These are phyloP conservation scores for Heliconius melpomene DNA, from an alignment of 1,140 invertebrate species.

Conservation along the genomic window DNA sequence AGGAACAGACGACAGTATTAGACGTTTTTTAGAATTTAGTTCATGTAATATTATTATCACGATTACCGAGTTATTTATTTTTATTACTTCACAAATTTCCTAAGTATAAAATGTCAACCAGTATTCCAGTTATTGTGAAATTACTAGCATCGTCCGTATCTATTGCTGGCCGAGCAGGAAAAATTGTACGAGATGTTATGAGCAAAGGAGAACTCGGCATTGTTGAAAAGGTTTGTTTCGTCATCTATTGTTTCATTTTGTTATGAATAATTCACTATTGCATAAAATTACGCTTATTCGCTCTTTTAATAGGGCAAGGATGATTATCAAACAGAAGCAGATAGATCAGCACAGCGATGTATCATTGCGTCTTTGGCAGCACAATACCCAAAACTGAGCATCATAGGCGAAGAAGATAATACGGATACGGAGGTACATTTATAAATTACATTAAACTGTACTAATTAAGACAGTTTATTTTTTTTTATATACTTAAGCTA, in stretches of 20 bases:
- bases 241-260: slow-evolving; percentile 22
- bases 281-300: neutral
- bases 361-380: slow-evolving; percentile 92
- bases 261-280: neutral
- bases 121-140: slow-evolving; percentile 75
- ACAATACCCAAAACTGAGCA: slow-evolving; percentile 92
- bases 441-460: too few relatives aligned
- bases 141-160: slow-evolving; percentile 87
- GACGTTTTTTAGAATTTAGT: neutral
- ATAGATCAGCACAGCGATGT: slow-evolving; percentile 95
- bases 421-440: slow-evolving; percentile 81
- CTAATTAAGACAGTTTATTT: too few relatives aligned
- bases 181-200: slow-evolving; percentile 95
- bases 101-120: slow-evolving; percentile 54
- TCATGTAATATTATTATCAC: neutral
- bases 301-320: slow-evolving; percentile 87
- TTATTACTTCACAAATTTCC: neutral
- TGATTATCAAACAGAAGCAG: slow-evolving; percentile 98
- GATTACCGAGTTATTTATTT: neutral
- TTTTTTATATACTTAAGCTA: too few relatives aligned
- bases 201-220: slow-evolving; percentile 93
- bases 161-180: slow-evolving; percentile 90
- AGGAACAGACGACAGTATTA: neutral
- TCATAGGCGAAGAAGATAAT: slow-evolving; percentile 96
- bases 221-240: slow-evolving; percentile 89